phyloP scores from a whole-genome alignment of 2,888 invertebrate genomes.

The Pollenia griseotomentosa region DNA sequence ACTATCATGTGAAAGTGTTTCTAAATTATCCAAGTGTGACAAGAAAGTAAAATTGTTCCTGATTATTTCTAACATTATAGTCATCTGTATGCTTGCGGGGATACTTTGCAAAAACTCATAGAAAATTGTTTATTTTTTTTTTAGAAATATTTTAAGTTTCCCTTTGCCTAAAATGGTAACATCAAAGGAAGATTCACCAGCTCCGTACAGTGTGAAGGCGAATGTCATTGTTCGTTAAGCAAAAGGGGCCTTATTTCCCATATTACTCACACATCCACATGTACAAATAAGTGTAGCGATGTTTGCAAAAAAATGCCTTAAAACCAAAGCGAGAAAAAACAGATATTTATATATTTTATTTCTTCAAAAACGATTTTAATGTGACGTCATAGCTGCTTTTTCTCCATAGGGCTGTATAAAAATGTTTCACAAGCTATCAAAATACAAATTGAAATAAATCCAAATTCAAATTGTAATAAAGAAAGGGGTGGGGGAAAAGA shows the following conservation, averaged over 20 bases:
- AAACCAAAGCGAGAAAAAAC: not conserved
- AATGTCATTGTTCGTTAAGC: slow-evolving; percentile 39
- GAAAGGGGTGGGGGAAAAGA: not conserved
- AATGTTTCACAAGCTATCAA: not conserved
- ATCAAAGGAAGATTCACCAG: not conserved
- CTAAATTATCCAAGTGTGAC: too few relatives aligned
- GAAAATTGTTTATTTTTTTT: not conserved
- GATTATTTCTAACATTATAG: too few relatives aligned
- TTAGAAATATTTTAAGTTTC: not conserved
- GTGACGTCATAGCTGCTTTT: slow-evolving; percentile 29
- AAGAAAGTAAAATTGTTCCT: too few relatives aligned
- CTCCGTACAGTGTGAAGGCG: slow-evolving; percentile 1
- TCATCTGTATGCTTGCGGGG: too few relatives aligned
- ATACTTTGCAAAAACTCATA: not conserved
- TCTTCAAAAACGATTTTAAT: not conserved
- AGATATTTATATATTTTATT: slow-evolving; percentile 3
- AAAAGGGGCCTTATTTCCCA: slow-evolving; percentile 21
- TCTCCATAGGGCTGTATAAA: not conserved
- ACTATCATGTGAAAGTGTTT: too few relatives aligned
- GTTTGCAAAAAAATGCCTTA: not conserved
- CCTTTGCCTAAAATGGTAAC: not conserved
- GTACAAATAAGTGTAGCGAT: not conserved
- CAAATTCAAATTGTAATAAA: not conserved
- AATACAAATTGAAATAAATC: slow-evolving; percentile 4
- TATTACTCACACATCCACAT: not conserved